Base-by-base conservation (phyloP, 2,888 invertebrate species). In the Ectemnius cavifrons region DNA sequence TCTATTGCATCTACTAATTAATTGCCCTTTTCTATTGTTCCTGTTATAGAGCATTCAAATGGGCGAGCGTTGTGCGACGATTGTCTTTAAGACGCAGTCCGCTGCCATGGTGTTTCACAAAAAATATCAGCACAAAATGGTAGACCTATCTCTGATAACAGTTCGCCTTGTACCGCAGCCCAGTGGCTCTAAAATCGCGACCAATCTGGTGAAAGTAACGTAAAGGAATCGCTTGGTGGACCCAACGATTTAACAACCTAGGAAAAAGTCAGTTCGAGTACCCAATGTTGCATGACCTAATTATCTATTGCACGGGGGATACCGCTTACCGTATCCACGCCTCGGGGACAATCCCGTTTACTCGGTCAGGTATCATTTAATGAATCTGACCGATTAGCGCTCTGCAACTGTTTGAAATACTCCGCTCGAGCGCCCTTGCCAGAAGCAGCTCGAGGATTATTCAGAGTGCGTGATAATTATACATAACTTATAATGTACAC, bases 41-140 rank as follows among this genome's bases (percentile, higher is more conserved):
- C 59, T 84, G 77, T 90, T 90, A 62, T 87, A 90, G 90, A 90
- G 85, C 80, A 86, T 90, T 84, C 85, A 86, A 71, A 90, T 91
- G 89, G 88, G 88, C 78, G 90, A 90, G 57, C 87, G 89, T 76
- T 88, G 83, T 67, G 89, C 89, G 69, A 92, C 92, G 78, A 92
- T 93, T 83, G 91, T 91, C 80, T 93, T 93, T 90, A 92, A 92
- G 89, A 92, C 92, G 79, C 92, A 92, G 86, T 91, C 92, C 77
- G 92, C 92, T 77, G 93, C 93, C 81, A 91, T 92, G 88, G 91
- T 91, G 75, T 93, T 93, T 91, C 92, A 91, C 90, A 92, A 92
- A 89, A 92, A 92, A 89, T 93, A 92, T 86, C 92, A 92, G 80
- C 92, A 92, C 61, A 92, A 92, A 90, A 92, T 92, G 92, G 90